A percentile compares a stretch with the other conserved stretches of the same genome.
These are phyloP conservation scores for Hyposoter didymator DNA, from an alignment of 2,888 invertebrate species.

Conservation along the genomic window DNA sequence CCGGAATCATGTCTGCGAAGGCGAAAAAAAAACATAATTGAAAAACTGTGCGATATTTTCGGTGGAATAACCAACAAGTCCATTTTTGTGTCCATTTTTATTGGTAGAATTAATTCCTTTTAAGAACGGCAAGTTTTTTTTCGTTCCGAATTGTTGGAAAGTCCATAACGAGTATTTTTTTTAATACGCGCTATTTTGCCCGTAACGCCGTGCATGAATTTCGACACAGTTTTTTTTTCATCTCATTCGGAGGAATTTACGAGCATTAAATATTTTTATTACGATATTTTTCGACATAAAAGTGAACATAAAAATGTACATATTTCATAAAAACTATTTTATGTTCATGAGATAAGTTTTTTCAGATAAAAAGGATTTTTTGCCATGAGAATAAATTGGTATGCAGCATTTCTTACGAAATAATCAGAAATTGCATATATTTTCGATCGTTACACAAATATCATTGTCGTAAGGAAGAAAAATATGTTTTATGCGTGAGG, in stretches of 20 bases:
- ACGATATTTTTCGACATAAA: neutral
- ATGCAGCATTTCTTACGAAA: neutral
- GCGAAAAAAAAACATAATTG: neutral
- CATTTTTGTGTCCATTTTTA: neutral
- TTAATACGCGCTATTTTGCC: neutral
- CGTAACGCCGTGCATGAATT: neutral
- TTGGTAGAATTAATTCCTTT: neutral
- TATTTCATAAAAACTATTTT: slow-evolving; percentile 2
- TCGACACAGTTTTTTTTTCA: neutral
- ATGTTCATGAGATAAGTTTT: neutral
- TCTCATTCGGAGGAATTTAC: neutral
- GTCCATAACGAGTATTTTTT: neutral
- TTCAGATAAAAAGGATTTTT: neutral
- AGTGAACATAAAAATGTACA: neutral
- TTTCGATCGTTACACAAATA: neutral
- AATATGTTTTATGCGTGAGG: neutral
- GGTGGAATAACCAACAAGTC: neutral
- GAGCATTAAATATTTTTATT: neutral
- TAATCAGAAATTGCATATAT: neutral
- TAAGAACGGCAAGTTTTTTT: neutral
- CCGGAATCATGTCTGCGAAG: neutral
- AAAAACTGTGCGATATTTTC: neutral
- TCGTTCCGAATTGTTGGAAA: neutral
- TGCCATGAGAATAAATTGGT: neutral
- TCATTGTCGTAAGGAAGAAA: slow-evolving; percentile 2